Conservation (phyloP, 2,888 invertebrate species). For the Agrilus cyanescens region DNA sequence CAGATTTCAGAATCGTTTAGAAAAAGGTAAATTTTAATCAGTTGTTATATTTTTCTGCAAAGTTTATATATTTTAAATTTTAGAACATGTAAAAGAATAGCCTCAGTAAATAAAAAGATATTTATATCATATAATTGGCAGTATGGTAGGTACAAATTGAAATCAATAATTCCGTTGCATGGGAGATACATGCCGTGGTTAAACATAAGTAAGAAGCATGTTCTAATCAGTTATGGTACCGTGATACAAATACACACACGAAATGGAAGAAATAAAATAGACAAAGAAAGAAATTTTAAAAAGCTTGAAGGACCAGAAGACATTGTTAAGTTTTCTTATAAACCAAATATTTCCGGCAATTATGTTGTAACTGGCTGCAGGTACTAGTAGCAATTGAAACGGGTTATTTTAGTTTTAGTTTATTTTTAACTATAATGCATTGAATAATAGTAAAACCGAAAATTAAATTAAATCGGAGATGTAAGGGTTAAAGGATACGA, state of each 20-base stretch:
- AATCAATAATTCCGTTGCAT: constrained; percentile 33
- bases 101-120: no score
- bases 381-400: no score
- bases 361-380: constrained; percentile 35
- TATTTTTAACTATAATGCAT: no score
- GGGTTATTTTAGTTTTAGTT: no score
- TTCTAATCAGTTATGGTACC: constrained; percentile 44
- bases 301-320: constrained; percentile 26
- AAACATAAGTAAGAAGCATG: constrained; percentile 35
- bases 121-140: constrained; percentile 45
- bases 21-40: no score
- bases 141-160: constrained; percentile 40
- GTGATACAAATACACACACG: constrained; percentile 28
- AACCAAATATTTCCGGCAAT: no score
- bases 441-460: no score
- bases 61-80: no score
- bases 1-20: no score
- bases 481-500: not conserved
- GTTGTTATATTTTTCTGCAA: no score
- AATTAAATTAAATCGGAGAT: no score
- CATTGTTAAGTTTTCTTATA: constrained; percentile 37
- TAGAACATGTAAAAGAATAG: no score
- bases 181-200: constrained; percentile 43
- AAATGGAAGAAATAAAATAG: constrained; percentile 17
- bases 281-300: constrained; percentile 15